These are phyloP conservation scores for Ailuropoda melanoleuca DNA, from an alignment of 2,113 vertebrate species.

Conservation along the genomic window DNA sequence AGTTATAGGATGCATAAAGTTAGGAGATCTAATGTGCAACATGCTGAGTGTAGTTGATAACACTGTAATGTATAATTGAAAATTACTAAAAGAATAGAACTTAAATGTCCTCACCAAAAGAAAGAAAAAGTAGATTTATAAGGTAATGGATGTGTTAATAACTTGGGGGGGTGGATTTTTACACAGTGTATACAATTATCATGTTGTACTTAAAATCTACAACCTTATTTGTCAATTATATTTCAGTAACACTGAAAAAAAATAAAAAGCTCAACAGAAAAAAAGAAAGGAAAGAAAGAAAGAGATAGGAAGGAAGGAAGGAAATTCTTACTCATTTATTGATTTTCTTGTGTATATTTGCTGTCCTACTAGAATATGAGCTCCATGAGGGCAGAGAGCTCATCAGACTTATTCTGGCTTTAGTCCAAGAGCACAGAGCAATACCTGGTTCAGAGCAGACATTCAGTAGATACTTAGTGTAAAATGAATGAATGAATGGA, in stretches of 20 bases:
- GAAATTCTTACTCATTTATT: background rate
- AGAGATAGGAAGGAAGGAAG: background rate
- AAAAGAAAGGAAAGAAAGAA: background rate
- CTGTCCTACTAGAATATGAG: background rate
- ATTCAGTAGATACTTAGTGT: background rate
- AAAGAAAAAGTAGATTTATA: background rate
- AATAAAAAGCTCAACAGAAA: background rate
- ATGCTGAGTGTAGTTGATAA: background rate
- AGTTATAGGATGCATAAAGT: background rate
- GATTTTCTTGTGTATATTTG: background rate
- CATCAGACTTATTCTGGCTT: background rate
- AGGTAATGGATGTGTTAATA: background rate
- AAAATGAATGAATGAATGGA: background rate
- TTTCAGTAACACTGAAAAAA: background rate
- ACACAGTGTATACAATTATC: background rate
- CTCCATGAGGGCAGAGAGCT: background rate
- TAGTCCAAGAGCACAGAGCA: background rate
- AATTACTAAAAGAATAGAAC: background rate
- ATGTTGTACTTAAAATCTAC: background rate
- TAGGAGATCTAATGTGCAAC: background rate
- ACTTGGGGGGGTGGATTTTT: background rate
- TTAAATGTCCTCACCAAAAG: background rate
- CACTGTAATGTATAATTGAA: background rate
- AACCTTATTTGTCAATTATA: background rate
- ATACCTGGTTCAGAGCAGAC: background rate